Conservation (phyloP, 2,797 vertebrate species). For the Gadopsis bispinosus region DNA sequence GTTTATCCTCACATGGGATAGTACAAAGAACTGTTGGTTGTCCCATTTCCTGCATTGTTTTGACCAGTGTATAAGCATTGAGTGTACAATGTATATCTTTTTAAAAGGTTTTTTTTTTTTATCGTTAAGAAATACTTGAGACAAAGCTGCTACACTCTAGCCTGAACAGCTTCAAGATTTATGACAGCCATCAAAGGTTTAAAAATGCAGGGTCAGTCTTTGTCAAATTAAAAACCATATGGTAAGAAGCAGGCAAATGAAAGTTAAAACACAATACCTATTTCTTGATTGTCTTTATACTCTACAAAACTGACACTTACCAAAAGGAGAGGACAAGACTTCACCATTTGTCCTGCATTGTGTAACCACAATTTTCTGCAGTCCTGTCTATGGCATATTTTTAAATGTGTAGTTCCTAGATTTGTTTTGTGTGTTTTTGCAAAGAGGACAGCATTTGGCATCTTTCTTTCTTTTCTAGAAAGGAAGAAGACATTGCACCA, state of each 20-base stretch:
- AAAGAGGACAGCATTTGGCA: neutral
- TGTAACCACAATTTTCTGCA: conserved; percentile 38
- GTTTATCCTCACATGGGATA: conserved; percentile 12
- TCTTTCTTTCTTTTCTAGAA: conserved; percentile 29
- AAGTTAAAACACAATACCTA: neutral
- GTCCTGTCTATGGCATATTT: neutral
- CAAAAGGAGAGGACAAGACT: neutral
- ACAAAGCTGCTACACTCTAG: neutral
- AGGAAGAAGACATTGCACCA: conserved; percentile 40
- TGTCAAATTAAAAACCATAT: conserved; percentile 7
- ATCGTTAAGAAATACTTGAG: neutral
- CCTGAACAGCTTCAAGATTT: neutral
- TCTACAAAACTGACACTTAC: neutral
- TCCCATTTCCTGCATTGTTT: neutral
- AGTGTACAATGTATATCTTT: neutral
- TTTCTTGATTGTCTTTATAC: neutral
- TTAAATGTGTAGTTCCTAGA: neutral
- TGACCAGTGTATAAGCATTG: neutral
- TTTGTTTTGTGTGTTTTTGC: conserved; percentile 15
- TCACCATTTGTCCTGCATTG: conserved; percentile 7
- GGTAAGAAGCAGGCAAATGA: neutral
- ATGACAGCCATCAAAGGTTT: neutral
- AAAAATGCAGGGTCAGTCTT: conserved; percentile 1
- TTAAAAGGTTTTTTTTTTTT: neutral
- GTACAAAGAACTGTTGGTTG: neutral